Conservation (phyloP, 2,113 vertebrate genomes). For the Daubentonia madagascariensis region DNA sequence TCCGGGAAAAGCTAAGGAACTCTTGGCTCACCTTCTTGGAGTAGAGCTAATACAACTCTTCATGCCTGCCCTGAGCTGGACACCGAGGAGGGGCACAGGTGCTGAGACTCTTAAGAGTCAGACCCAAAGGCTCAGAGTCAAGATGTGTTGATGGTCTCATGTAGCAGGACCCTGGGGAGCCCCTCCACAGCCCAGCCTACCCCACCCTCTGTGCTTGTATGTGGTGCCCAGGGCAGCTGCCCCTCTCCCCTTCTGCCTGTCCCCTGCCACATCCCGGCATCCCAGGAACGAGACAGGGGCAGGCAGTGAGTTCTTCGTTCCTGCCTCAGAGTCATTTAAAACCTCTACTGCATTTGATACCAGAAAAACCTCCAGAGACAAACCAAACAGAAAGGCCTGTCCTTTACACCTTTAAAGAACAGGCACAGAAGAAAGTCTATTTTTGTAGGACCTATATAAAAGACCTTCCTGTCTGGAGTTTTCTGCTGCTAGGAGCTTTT, state of each 20-base stretch:
- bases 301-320: not conserved
- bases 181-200: not conserved
- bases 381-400: not conserved
- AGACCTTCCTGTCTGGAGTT: not conserved
- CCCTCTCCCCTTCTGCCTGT: not conserved
- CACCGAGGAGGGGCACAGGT: fast-evolving
- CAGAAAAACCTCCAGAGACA: not conserved
- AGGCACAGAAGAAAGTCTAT: not conserved
- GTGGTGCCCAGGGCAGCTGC: not conserved
- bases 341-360: not conserved
- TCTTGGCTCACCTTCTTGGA: not conserved
- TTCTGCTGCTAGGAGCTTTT: not conserved
- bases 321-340: not conserved
- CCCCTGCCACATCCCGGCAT: not conserved
- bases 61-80: not conserved
- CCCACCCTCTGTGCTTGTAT: not conserved
- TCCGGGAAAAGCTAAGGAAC: not conserved
- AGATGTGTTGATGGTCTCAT: not conserved
- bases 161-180: not conserved
- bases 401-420: not conserved
- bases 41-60: not conserved
- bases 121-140: not conserved
- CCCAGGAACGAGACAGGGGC: not conserved
- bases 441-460: slow-evolving; percentile 21
- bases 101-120: not conserved